Conservation (phyloP, 2,888 invertebrate species). For the Chirona hameri region DNA sequence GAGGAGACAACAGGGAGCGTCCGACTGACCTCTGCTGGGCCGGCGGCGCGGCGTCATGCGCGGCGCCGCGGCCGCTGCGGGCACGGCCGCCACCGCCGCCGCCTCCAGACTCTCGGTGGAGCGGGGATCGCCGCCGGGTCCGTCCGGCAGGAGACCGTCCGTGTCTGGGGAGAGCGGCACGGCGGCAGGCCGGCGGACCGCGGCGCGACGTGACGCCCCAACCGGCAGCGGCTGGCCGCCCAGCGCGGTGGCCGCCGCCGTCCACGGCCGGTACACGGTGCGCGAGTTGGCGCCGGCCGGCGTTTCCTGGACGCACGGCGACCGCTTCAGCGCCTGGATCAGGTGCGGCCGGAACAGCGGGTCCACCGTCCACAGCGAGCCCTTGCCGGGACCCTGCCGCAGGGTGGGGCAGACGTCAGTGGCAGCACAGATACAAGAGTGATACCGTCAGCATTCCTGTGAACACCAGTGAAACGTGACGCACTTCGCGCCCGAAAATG, state of each 20-base stretch:
- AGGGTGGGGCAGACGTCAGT: not conserved
- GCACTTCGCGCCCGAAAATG: too few species aligned
- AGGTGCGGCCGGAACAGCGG: conserved; percentile 84
- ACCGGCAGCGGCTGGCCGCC: conserved; percentile 27
- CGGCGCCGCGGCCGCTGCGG: not conserved
- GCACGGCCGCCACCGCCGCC: not conserved
- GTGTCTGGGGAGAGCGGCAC: not conserved
- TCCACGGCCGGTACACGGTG: conserved; percentile 1
- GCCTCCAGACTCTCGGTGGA: too few species aligned
- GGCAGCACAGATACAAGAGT: not conserved
- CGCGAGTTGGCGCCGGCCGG: conserved; percentile 41
- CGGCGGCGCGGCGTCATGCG: not conserved
- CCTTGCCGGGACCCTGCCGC: conserved; percentile 83
- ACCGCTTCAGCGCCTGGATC: conserved; percentile 81
- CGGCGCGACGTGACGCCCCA: conserved; percentile 22
- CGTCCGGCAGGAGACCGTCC: not conserved
- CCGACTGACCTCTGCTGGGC: conserved; percentile 13
- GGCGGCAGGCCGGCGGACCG: not conserved
- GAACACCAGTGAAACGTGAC: too few species aligned
- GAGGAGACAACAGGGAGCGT: not conserved
- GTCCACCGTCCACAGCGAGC: conserved; percentile 94
- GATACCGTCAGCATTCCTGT: too few species aligned
- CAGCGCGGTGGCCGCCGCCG: conserved; percentile 30
- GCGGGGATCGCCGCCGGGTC: not conserved
- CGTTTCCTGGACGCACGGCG: conserved; percentile 66